Conservation (phyloP, 2,113 vertebrate genomes). For the Apus apus region DNA sequence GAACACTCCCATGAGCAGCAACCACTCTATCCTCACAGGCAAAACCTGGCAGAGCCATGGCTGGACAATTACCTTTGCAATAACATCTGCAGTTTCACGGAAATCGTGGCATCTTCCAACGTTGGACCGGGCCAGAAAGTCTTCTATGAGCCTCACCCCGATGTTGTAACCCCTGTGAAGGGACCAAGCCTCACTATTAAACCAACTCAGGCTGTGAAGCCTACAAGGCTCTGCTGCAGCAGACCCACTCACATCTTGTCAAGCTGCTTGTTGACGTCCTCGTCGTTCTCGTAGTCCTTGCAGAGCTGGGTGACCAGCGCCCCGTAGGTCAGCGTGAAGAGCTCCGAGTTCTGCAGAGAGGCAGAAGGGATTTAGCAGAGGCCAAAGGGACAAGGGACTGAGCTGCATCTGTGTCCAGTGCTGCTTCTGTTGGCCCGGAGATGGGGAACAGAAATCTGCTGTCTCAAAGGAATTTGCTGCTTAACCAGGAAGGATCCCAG, state of each 20-base stretch:
- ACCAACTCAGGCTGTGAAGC: neutral
- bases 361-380: constrained; percentile 42
- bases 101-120: constrained; percentile 98
- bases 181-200: neutral
- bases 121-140: constrained; percentile 96
- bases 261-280: constrained; percentile 98
- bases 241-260: constrained; percentile 91
- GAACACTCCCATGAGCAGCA: neutral
- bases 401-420: neutral
- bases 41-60: neutral
- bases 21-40: neutral
- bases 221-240: accelerated
- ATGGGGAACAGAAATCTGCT: neutral
- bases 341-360: constrained; percentile 90
- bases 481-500: neutral
- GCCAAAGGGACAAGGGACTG: neutral
- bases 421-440: neutral
- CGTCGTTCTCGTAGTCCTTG: constrained; percentile 98
- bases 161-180: constrained; percentile 97
- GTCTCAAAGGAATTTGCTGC: neutral
- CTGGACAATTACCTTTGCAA: constrained; percentile 87
- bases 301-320: constrained; percentile 97
- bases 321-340: constrained; percentile 96
- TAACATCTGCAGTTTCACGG: constrained; percentile 97
- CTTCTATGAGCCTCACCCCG: constrained; percentile 95